These are phyloP conservation scores for Brachypteracias leptosomus DNA, from an alignment of 2,113 vertebrate genomes.

Conservation along the genomic window DNA sequence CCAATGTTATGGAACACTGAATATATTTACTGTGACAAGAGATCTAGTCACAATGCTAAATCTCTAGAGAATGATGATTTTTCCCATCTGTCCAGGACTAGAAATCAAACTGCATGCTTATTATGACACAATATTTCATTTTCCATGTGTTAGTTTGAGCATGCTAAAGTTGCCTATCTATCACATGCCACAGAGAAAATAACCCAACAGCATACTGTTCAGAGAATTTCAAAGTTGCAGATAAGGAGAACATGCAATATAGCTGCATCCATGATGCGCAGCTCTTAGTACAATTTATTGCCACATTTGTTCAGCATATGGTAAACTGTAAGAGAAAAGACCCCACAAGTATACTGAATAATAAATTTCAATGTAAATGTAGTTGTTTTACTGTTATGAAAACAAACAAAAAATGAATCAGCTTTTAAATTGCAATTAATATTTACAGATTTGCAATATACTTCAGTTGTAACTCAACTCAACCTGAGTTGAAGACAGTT, in stretches of 20 bases:
- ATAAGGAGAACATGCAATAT: background rate
- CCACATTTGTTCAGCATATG: background rate
- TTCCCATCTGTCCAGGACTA: slow-evolving; percentile 44
- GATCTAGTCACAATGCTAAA: slow-evolving; percentile 39
- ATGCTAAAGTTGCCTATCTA: background rate
- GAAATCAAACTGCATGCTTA: slow-evolving; percentile 14
- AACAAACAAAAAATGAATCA: background rate
- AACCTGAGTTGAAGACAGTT: background rate
- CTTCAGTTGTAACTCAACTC: background rate
- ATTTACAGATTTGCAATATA: background rate
- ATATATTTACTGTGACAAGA: slow-evolving; percentile 49
- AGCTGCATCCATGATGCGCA: background rate
- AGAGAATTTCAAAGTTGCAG: background rate
- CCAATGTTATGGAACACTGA: slow-evolving; percentile 22
- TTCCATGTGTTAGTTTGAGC: background rate
- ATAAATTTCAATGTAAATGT: background rate
- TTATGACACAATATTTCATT: slow-evolving; percentile 30
- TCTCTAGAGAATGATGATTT: slow-evolving; percentile 46
- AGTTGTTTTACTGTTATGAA: background rate
- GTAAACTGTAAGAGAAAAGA: background rate
- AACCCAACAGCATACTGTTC: background rate
- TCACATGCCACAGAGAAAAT: background rate
- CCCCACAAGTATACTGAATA: background rate
- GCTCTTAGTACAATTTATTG: background rate
- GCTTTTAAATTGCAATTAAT: background rate